A percentile compares a stretch with the other conserved stretches of the same genome.
phyloP scores from a whole-genome alignment of 2,113 vertebrate genomes.

The Sula dactylatra region DNA sequence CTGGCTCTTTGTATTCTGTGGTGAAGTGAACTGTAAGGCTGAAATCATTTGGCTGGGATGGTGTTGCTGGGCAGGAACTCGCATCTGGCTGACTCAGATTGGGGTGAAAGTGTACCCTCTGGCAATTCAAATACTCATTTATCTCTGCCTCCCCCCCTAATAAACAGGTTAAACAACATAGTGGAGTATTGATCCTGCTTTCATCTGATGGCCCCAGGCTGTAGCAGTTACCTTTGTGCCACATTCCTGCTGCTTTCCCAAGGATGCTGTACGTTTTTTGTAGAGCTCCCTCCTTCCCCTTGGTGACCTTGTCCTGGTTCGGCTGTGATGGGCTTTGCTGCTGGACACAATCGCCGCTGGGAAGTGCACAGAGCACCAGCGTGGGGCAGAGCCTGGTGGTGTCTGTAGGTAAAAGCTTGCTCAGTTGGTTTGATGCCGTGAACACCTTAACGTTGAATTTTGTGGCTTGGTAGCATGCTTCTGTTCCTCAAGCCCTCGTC shows the following conservation, averaged over 20 bases:
- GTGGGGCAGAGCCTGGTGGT: background rate
- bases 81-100: slow-evolving; percentile 29
- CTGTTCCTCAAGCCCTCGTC: background rate
- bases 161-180: slow-evolving; percentile 50
- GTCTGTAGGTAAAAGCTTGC: rapidly evolving
- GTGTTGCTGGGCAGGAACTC: slow-evolving; percentile 40
- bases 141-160: background rate
- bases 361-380: rapidly evolving
- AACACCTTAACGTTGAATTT: rapidly evolving
- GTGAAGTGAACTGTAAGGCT: slow-evolving; percentile 43
- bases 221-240: slow-evolving; percentile 39
- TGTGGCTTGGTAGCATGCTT: background rate
- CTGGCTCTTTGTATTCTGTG: slow-evolving; percentile 36
- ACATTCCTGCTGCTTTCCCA: slow-evolving; percentile 46
- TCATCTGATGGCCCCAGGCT: background rate
- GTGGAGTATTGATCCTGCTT: slow-evolving; percentile 40
- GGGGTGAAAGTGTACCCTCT: slow-evolving; percentile 53
- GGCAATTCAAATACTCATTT: slow-evolving; percentile 20
- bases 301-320: background rate
- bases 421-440: background rate
- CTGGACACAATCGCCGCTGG: rapidly evolving
- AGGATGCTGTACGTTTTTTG: background rate
- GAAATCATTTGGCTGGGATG: slow-evolving; percentile 14
- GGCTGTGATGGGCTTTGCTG: background rate
- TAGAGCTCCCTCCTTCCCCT: background rate